Percentiles rank a stretch among this genome's conserved stretches.
Evolutionary conservation across 30 jellyfish, hydroid and myxozoan species (phyloP).

Genomic region (Cassiopea andromeda): DNA sequence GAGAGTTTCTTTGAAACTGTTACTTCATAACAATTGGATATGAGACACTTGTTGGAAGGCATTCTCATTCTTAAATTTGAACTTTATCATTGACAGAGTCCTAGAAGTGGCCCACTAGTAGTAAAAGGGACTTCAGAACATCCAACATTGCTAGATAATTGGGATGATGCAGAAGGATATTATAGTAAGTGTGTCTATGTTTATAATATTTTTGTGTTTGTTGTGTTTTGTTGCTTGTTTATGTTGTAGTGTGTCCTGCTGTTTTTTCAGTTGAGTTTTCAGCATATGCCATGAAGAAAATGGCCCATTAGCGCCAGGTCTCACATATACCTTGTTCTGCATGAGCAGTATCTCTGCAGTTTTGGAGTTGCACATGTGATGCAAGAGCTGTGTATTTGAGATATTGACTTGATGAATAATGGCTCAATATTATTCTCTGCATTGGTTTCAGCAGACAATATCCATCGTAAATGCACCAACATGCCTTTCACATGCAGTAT

Average conservation of each 20-base stretch:
- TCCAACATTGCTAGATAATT: constrained; percentile 84
- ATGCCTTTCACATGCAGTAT: background rate
- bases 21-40: too few species aligned
- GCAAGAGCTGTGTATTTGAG: background rate
- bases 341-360: background rate
- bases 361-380: background rate
- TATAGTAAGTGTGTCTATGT: constrained; percentile 67
- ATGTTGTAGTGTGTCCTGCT: background rate
- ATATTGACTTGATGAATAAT: background rate
- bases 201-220: background rate
- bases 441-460: background rate
- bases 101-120: constrained; percentile 47
- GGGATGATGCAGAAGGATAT: constrained; percentile 99
- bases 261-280: too few species aligned
- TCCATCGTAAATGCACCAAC: background rate
- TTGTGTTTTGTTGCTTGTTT: background rate
- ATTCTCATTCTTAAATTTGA: background rate
- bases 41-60: too few species aligned
- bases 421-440: background rate
- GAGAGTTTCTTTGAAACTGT: too few species aligned
- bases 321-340: background rate
- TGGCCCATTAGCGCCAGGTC: background rate
- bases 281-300: too few species aligned
- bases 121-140: constrained; percentile 59
- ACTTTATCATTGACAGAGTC: constrained; percentile 46